Evolutionary conservation across 2,888 invertebrate species (phyloP).

Genomic region (Drosophila nr. medialis): DNA sequence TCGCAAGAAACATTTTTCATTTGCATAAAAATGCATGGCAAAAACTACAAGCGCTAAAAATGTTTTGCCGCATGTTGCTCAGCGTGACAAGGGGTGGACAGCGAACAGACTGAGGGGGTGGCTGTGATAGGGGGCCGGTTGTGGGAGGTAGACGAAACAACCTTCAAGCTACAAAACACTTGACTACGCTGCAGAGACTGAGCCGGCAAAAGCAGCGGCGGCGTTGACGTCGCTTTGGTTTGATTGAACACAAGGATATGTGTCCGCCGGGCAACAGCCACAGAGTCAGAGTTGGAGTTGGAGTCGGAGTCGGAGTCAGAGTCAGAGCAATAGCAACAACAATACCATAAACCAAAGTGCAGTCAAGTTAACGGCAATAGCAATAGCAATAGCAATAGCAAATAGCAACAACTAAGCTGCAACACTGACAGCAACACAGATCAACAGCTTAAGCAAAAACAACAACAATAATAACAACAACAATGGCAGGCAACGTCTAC

Average conservation of each 20-base stretch:
- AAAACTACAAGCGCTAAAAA: constrained; percentile 76
- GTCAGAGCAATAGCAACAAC: constrained; percentile 41
- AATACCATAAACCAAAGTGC: constrained; percentile 59
- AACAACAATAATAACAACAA: constrained; percentile 32
- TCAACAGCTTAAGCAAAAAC: constrained; percentile 38
- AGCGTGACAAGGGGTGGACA: constrained; percentile 40
- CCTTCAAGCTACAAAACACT: constrained; percentile 79
- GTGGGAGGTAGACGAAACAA: constrained; percentile 75
- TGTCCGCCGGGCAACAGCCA: constrained; percentile 54
- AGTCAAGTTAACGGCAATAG: constrained; percentile 50
- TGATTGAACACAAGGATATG: constrained; percentile 72
- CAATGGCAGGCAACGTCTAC: constrained; percentile 54
- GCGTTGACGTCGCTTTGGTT: constrained; percentile 65
- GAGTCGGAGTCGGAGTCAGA: constrained; percentile 4
- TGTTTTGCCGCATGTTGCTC: constrained; percentile 75
- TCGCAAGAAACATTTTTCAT: constrained; percentile 80
- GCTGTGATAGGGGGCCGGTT: constrained; percentile 25
- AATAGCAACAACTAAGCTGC: constrained; percentile 29
- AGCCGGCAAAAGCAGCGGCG: constrained; percentile 9
- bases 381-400: constrained; percentile 29
- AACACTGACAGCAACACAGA: constrained; percentile 53
- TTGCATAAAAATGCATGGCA: constrained; percentile 79
- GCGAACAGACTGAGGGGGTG: neutral
- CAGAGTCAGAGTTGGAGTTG: neutral
- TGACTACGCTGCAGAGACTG: constrained; percentile 50